Evolutionary conservation across 2,113 vertebrate species (phyloP).

Genomic region (Zapus hudsonius): DNA sequence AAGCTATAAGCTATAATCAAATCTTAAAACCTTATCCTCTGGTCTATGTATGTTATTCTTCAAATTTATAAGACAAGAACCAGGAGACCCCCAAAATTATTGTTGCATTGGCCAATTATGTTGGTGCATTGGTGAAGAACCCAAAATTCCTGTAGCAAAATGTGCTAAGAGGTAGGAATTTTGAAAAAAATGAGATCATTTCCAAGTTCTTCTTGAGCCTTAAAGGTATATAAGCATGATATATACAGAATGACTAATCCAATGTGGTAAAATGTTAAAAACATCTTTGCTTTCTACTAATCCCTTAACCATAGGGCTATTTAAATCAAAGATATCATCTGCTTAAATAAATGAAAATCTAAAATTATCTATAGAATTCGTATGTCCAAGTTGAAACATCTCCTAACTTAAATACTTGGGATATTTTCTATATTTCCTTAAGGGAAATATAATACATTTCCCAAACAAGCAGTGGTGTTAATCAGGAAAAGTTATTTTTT

Average conservation of each 20-base stretch:
- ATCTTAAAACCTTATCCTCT: too few species aligned
- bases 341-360: not conserved
- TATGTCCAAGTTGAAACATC: not conserved
- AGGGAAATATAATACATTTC: not conserved
- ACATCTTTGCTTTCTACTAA: conserved; percentile 24
- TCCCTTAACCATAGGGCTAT: not conserved
- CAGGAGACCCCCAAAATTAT: too few species aligned
- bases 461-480: conserved; percentile 13
- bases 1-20: too few species aligned
- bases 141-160: too few species aligned
- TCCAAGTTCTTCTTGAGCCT: not conserved
- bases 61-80: too few species aligned
- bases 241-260: not conserved
- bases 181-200: conserved; percentile 35
- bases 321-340: conserved; percentile 56
- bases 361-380: not conserved
- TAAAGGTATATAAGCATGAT: not conserved
- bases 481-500: not conserved
- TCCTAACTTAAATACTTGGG: not conserved
- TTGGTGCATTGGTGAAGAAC: too few species aligned
- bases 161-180: not conserved
- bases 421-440: not conserved
- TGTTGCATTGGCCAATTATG: too few species aligned
- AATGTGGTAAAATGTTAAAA: conserved; percentile 28
- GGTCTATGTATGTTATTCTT: too few species aligned